phyloP scores from a whole-genome alignment of 2,797 vertebrate species.

The Rhadinocentrus ornatus region DNA sequence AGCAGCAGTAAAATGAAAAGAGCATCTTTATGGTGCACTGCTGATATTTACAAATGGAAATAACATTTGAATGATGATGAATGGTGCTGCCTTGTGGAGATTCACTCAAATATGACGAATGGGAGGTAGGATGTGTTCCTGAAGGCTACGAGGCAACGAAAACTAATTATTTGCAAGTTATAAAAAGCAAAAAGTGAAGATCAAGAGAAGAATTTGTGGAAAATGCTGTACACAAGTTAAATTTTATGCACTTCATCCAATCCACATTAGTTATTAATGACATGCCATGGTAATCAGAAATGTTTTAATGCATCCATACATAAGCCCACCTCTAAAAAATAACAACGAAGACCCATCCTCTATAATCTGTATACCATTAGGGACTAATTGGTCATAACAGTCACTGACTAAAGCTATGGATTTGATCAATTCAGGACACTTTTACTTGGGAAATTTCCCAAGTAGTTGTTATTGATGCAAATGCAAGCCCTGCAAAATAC shows the following conservation, averaged over 20 bases:
- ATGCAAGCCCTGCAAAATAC: not conserved
- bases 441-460: not conserved
- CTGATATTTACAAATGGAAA: constrained; percentile 61
- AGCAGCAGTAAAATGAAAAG: constrained; percentile 53
- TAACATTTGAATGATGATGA: constrained; percentile 38
- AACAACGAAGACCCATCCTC: not conserved
- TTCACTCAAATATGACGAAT: not conserved
- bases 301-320: not conserved
- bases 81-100: constrained; percentile 35
- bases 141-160: constrained; percentile 15
- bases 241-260: not conserved
- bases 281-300: not conserved
- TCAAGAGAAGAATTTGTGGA: not conserved
- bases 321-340: not conserved
- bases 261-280: too few relatives aligned
- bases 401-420: not conserved
- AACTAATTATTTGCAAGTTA: constrained; percentile 20
- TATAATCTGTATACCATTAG: not conserved
- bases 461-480: not conserved
- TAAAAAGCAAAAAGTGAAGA: not conserved
- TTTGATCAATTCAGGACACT: not conserved
- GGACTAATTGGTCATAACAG: not conserved
- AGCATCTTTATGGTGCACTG: constrained; percentile 47
- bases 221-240: not conserved
- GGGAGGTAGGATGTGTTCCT: constrained; percentile 28